phyloP scores from a whole-genome alignment of 53 echinoderm and acorn worm genomes.

The Crossaster papposus region DNA sequence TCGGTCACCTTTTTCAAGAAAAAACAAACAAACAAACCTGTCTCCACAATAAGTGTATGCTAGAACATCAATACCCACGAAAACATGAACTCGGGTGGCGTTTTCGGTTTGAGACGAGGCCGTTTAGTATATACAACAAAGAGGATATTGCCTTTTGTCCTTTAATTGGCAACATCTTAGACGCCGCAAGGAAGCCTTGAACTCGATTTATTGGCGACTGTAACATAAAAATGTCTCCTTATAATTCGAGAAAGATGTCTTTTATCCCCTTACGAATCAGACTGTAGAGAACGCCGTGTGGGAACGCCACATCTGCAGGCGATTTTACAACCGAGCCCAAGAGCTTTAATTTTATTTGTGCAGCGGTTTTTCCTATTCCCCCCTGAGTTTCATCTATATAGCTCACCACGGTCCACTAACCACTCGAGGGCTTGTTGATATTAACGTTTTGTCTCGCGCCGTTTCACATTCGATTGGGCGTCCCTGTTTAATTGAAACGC shows the following conservation, averaged over 20 bases:
- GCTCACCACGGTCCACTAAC: not conserved
- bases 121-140: too few relatives aligned
- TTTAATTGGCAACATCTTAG: too few relatives aligned
- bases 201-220: not conserved
- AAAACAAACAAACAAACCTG: too few relatives aligned
- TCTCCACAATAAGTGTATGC: too few relatives aligned
- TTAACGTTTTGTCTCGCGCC: slow-evolving; percentile 7
- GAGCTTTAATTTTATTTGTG: slow-evolving; percentile 29
- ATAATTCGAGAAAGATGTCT: not conserved
- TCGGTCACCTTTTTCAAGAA: too few relatives aligned
- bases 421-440: slow-evolving; percentile 32
- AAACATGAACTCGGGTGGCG: too few relatives aligned
- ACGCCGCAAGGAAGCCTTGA: not conserved
- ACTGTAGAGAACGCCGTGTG: not conserved
- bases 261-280: not conserved
- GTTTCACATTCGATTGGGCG: slow-evolving; percentile 28
- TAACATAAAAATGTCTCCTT: not conserved
- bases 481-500: slow-evolving; percentile 17
- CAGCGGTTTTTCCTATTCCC: not conserved
- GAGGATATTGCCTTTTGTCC: too few relatives aligned
- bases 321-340: slow-evolving; percentile 28
- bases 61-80: too few relatives aligned
- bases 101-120: too few relatives aligned
- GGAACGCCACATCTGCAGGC: slow-evolving; percentile 7
- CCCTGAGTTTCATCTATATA: not conserved